phyloP scores from a whole-genome alignment of 2,888 invertebrate genomes.

The Melipona beecheii region DNA sequence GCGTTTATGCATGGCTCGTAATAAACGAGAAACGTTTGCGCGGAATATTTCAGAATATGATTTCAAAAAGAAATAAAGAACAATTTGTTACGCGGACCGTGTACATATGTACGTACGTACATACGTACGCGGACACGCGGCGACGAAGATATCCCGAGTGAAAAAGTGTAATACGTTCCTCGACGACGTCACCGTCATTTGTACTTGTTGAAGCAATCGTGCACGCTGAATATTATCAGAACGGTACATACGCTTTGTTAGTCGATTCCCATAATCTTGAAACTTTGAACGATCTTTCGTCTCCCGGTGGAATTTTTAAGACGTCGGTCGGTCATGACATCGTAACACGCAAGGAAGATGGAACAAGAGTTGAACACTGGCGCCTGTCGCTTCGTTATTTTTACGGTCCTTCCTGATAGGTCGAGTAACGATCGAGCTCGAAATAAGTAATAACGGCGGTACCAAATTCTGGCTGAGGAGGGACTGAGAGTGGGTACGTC shows the following conservation, averaged over 20 bases:
- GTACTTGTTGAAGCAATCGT: constrained; percentile 51
- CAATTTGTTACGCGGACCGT: constrained; percentile 18
- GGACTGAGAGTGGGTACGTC: neutral
- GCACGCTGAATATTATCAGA: constrained; percentile 13
- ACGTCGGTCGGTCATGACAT: constrained; percentile 9
- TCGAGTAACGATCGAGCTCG: neutral
- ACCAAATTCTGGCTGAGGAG: neutral
- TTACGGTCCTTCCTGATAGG: neutral
- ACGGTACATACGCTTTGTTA: neutral
- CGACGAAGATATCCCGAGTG: constrained; percentile 10
- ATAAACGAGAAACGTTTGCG: neutral
- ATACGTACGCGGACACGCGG: neutral
- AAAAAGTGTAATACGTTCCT: constrained; percentile 36
- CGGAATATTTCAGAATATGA: constrained; percentile 8
- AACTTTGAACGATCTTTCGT: neutral
- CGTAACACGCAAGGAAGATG: neutral
- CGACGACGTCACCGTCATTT: constrained; percentile 38
- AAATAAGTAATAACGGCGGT: neutral
- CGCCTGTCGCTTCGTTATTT: neutral
- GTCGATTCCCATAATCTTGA: constrained; percentile 16
- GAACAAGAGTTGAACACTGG: neutral
- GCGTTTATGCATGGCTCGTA: neutral
- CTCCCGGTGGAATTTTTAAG: neutral
- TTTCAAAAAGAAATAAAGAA: constrained; percentile 14
- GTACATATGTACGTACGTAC: neutral